Evolutionary conservation across 2,888 invertebrate genomes (phyloP).

Genomic region (Drosophila picticornis): DNA sequence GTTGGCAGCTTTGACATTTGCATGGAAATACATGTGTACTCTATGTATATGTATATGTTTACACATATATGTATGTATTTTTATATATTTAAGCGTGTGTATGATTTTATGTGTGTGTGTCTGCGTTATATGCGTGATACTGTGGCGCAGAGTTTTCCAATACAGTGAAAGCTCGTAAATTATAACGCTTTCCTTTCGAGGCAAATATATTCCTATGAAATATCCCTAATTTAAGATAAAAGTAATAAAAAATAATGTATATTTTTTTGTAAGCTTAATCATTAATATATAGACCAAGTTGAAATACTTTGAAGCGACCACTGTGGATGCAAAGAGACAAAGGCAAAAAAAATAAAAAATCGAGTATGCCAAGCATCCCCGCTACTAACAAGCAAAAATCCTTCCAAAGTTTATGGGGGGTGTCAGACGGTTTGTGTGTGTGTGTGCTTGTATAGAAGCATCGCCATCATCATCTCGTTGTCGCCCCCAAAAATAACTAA

Average conservation of each 20-base stretch:
- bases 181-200: background rate
- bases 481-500: slow-evolving; percentile 75
- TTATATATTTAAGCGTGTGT: background rate
- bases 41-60: background rate
- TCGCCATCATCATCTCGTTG: slow-evolving; percentile 35
- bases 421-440: slow-evolving; percentile 39
- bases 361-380: slow-evolving; percentile 55
- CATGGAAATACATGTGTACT: slow-evolving; percentile 54
- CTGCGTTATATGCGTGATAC: slow-evolving; percentile 37
- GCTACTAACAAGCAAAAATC: slow-evolving; percentile 48
- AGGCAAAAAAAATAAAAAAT: slow-evolving; percentile 21
- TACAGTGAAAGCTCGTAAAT: slow-evolving; percentile 9
- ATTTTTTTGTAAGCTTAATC: background rate
- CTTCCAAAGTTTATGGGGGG: slow-evolving; percentile 59
- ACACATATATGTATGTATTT: background rate
- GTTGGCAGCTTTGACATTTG: slow-evolving; percentile 75
- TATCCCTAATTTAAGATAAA: background rate
- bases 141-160: slow-evolving; percentile 51
- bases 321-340: slow-evolving; percentile 24
- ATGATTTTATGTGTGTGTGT: slow-evolving; percentile 5
- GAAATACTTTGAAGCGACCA: background rate
- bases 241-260: background rate
- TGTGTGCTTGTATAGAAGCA: slow-evolving; percentile 33
- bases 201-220: background rate
- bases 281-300: background rate